Conservation (phyloP, 2,113 vertebrate genomes). For the Melanerpes formicivorus region DNA sequence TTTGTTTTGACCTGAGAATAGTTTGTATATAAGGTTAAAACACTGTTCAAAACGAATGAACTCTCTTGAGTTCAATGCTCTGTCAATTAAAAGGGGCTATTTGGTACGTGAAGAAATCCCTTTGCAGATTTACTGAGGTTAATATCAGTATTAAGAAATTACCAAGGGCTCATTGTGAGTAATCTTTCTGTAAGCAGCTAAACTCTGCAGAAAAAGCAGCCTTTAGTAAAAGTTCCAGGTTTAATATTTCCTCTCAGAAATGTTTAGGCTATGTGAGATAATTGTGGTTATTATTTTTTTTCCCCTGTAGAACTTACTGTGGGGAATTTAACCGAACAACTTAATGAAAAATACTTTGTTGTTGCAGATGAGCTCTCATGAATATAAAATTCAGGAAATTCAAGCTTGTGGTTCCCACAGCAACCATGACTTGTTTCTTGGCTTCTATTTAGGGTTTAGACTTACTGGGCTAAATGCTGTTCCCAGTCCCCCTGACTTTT, state of each 20-base stretch:
- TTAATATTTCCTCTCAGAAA: background rate
- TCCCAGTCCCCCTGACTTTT: conserved; percentile 23
- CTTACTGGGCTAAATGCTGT: conserved; percentile 19
- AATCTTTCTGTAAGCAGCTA: background rate
- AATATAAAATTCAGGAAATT: conserved; percentile 8
- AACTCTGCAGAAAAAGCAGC: background rate
- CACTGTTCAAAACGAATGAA: background rate
- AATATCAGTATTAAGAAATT: background rate
- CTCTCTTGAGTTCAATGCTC: background rate
- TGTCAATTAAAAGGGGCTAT: background rate
- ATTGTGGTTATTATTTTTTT: background rate
- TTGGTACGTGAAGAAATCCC: background rate
- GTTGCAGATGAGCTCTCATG: background rate
- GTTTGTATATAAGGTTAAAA: background rate
- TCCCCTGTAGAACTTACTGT: background rate
- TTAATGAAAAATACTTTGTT: background rate
- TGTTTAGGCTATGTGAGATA: background rate
- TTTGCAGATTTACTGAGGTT: background rate
- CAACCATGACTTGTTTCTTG: conserved; percentile 12
- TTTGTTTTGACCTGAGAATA: background rate
- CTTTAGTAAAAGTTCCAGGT: background rate
- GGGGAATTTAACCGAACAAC: background rate
- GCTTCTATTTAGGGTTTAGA: conserved; percentile 9
- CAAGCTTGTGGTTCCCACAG: conserved; percentile 8
- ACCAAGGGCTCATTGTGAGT: background rate